Conservation (phyloP, 2,888 invertebrate species). For the Pollenia labialis region DNA sequence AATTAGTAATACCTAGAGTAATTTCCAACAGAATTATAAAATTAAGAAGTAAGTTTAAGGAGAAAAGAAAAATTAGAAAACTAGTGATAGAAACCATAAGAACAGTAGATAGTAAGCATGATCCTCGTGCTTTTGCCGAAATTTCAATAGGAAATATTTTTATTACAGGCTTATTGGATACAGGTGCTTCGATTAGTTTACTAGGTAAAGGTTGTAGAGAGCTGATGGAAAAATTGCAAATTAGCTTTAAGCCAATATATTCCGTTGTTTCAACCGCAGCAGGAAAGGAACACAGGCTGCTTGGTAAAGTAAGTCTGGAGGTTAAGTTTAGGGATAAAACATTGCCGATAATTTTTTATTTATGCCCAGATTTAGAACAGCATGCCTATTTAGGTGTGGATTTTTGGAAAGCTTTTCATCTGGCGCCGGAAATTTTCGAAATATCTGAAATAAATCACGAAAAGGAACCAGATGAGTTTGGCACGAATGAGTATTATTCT, state of each 20-base stretch:
- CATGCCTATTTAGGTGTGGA: conserved; percentile 60
- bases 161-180: conserved; percentile 19
- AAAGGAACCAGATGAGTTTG: no score
- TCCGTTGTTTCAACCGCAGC: conserved; percentile 1
- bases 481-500: no score
- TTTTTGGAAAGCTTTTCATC: conserved; percentile 56
- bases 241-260: neutral
- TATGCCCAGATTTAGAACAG: conserved; percentile 54
- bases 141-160: neutral
- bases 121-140: neutral
- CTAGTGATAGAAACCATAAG: neutral
- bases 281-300: neutral
- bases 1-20: neutral
- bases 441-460: no score
- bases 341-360: neutral
- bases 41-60: neutral
- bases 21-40: neutral
- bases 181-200: conserved; percentile 9
- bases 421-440: conserved; percentile 34
- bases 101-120: neutral
- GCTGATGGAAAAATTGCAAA: neutral
- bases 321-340: neutral
- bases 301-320: neutral
- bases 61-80: neutral
- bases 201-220: conserved; percentile 19